Evolutionary conservation across 1,140 invertebrate genomes (phyloP).

Genomic region (Sarcophaga peregrina): DNA sequence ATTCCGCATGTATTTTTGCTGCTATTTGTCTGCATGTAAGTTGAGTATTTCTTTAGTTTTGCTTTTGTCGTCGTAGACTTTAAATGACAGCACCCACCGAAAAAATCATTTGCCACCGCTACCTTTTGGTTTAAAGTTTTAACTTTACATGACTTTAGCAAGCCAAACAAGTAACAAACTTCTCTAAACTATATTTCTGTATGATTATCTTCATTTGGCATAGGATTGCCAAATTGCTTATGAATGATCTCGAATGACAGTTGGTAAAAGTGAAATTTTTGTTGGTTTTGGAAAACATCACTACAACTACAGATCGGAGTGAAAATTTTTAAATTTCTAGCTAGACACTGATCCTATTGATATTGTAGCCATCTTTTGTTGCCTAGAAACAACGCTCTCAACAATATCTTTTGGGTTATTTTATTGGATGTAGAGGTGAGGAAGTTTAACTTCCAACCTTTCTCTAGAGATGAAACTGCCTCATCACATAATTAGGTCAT

Average conservation of each 20-base stretch:
- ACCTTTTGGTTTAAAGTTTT: slow-evolving; percentile 22
- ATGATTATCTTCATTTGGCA: background rate
- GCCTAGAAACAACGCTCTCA: too few relatives aligned
- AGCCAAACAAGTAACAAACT: background rate
- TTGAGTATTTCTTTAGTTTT: background rate
- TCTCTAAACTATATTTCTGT: background rate
- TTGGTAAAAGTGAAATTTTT: background rate
- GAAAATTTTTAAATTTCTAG: too few relatives aligned
- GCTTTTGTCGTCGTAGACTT: slow-evolving; percentile 13
- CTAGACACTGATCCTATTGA: too few relatives aligned
- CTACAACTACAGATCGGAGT: too few relatives aligned
- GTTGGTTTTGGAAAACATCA: background rate
- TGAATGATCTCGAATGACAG: too few relatives aligned
- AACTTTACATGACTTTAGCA: slow-evolving; percentile 24
- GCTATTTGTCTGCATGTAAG: background rate
- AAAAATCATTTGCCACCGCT: slow-evolving; percentile 27
- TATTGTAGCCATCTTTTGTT: too few relatives aligned
- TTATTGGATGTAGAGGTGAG: too few relatives aligned
- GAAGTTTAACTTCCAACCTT: too few relatives aligned
- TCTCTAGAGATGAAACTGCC: too few relatives aligned
- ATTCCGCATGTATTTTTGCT: background rate
- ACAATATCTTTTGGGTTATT: too few relatives aligned
- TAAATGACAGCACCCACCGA: slow-evolving; percentile 36
- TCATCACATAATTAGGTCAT: too few relatives aligned
- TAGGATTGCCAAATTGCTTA: background rate